Evolutionary conservation across 1,140 invertebrate species (phyloP).

Genomic region (Onthophagus taurus): DNA sequence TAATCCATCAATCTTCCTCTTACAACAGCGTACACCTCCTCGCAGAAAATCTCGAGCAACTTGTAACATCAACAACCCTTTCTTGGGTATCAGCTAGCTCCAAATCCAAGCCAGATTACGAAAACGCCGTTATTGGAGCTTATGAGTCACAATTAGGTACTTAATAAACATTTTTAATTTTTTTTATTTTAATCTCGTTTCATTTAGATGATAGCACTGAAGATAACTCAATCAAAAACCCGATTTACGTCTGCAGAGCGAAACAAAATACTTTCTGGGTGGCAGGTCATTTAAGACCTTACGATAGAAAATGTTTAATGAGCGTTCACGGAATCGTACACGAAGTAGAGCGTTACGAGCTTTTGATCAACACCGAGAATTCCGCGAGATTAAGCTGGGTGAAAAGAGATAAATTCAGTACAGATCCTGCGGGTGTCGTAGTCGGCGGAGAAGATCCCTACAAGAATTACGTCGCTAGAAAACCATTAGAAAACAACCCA

Average conservation of each 20-base stretch:
- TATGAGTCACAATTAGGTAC: constrained; percentile 28
- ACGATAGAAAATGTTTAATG: constrained; percentile 50
- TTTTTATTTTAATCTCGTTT: constrained; percentile 5
- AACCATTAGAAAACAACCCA: constrained; percentile 34
- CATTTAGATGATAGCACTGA: constrained; percentile 23
- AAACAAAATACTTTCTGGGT: constrained; percentile 59
- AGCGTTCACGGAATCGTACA: constrained; percentile 49
- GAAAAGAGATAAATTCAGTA: constrained; percentile 55
- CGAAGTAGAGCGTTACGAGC: constrained; percentile 55
- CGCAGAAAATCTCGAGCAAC: constrained; percentile 35
- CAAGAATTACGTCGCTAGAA: constrained; percentile 43
- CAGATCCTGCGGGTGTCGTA: constrained; percentile 54
- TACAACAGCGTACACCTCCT: constrained; percentile 20
- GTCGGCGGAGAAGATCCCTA: constrained; percentile 41
- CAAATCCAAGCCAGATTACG: constrained; percentile 22
- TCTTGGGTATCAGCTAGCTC: constrained; percentile 33
- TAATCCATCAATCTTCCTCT: no score
- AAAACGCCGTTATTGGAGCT: constrained; percentile 37
- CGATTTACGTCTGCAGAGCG: constrained; percentile 65
- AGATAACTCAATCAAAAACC: constrained; percentile 22
- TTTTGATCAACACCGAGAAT: constrained; percentile 66
- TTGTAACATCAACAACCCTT: constrained; percentile 38
- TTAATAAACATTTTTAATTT: background rate
- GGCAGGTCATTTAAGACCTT: constrained; percentile 52
- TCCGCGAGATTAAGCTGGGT: constrained; percentile 65